Evolutionary conservation across 2,113 vertebrate species (phyloP).

Genomic region (Leptocoma aspasia): DNA sequence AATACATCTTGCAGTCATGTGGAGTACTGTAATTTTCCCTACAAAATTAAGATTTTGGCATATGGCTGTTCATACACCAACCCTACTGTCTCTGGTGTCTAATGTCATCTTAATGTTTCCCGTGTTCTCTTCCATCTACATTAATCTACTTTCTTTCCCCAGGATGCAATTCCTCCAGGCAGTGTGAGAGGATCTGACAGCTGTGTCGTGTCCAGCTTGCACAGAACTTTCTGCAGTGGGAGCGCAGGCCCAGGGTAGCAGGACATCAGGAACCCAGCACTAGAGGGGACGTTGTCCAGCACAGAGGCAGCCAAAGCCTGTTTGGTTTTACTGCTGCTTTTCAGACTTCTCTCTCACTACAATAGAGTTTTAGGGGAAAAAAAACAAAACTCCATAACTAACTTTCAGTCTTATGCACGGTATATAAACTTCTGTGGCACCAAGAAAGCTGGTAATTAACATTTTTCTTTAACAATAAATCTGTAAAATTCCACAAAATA

Average conservation of each 20-base stretch:
- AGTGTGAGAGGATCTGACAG: rapidly evolving
- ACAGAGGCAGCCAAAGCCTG: background rate
- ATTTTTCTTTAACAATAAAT: background rate
- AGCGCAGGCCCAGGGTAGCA: background rate
- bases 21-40: background rate
- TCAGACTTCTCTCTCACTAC: background rate
- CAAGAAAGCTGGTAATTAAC: background rate
- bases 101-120: rapidly evolving
- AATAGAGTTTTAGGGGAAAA: background rate
- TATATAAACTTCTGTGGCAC: background rate
- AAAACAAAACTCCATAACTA: rapidly evolving
- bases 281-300: background rate
- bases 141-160: background rate
- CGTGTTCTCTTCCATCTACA: background rate
- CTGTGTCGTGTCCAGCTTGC: rapidly evolving
- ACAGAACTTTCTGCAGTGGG: background rate
- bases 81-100: background rate
- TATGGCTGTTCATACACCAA: background rate
- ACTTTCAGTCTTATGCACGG: background rate
- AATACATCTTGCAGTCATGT: background rate
- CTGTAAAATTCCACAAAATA: background rate
- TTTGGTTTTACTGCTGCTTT: background rate
- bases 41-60: background rate
- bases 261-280: rapidly evolving
- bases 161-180: background rate